Base-by-base conservation (phyloP, 2,888 invertebrate species). In the Tetheella fluctuosa region DNA sequence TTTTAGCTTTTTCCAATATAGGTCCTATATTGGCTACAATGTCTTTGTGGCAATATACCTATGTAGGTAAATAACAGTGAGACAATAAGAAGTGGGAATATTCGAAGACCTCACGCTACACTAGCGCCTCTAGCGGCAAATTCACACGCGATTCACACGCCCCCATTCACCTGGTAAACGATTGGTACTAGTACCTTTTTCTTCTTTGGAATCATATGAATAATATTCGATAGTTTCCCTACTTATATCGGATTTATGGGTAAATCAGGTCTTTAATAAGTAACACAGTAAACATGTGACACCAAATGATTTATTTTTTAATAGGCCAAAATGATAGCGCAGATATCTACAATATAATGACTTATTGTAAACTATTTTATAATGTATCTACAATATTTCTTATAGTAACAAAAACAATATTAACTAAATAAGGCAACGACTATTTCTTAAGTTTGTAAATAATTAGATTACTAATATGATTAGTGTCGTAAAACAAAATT, bases 371-470 rank as follows among this genome's bases (percentile, higher is more conserved):
- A 85, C 85, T 90, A 91, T 83, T 82, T 86, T 87, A 88, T 70
- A 81, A 83, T 77, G 77, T 91, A 92, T 91, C 91, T 92, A 92
- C 90, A 91, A 81, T 81, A 85, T 85, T 85, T 90, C 88, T 91
- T 90, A 90, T 83, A 90, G 87, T 91, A 89, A 92, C 86, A 89
- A 92, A n/a, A 93, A 92, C 84, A 91, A 93, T 90, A 86, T 88
- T 78, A 92, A 92, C 91, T 91, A 91, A 93, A 91, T 92, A 93
- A 93, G 92, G 93, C 93, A 93, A 91, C 92, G 88, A 90, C 92
- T 92, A 92, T 90, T 87, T 80, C 87, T 87, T 90, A 90, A 77
- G 73, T 81, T 84, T 83, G 80, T 89, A 88, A 88, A 88, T 83
- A 86, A 86, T 84, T 83, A 34, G 8, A 76, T 83, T 4, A 25